Base-by-base conservation (phyloP, 2,113 vertebrate genomes). In the Ophiodon elongatus region DNA sequence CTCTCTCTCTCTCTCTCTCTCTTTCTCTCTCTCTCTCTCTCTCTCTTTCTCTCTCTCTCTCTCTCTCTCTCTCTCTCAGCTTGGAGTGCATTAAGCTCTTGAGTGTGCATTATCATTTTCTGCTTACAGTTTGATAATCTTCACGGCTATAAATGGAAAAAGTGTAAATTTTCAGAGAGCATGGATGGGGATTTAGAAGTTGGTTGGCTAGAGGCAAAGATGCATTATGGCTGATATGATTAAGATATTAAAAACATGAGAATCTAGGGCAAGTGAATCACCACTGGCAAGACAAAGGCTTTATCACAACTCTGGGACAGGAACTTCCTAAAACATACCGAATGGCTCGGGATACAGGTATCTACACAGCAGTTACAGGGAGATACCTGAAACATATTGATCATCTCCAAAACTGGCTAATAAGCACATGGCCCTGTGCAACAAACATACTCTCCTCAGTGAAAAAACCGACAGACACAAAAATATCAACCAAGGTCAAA, bases 81-180 rank as follows among this genome's bases (percentile, higher is more conserved):
- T 78, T 82, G 3, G 10, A 66, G 37, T 60, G 33, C 79, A 86
- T 82, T 73, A 83, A 79, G 65, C 87, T 73, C 66, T 56, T 29
- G 70, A 73, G 83, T 50, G 77, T 62, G 85, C 70, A 84, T 79
- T 88, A 91, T 89, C 65, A 74, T 80, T 87, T 83, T 76, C 73
- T 10, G 80, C 77, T 63, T 57, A 76, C 82, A 73, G 76, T 74
- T 83, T 71, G 72, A 91, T 93, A 77, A 91, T 89, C 91, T 91
- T 83, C 76, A 76, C 11, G 76, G 85, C 76, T 90, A 88, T 86
- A 89, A 90, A 92, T 84, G 85, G 83, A 56, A 85, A 83, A 88
- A 74, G 68, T 29, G 64, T 85, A 82, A 69, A 91, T 77, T 82
- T 88, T 85, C 83, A 59, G 33, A 43, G 80, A 87, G 76, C 75